Percentiles rank a stretch among this genome's conserved stretches.
phyloP scores from a whole-genome alignment of 2,888 invertebrate genomes.

The Plutella xylostella region DNA sequence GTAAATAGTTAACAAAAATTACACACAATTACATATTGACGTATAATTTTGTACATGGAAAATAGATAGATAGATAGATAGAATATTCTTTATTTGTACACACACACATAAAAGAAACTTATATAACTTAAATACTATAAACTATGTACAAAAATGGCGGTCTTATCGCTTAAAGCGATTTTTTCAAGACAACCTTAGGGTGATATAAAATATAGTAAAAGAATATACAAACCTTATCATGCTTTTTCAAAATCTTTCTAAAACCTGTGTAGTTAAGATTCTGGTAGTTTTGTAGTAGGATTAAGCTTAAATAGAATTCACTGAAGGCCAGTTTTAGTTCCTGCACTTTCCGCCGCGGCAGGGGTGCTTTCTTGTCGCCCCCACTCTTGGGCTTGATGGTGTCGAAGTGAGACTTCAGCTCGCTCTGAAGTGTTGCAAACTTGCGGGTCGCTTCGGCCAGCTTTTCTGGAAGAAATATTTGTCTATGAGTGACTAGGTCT shows the following conservation, averaged over 20 bases:
- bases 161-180: too few relatives aligned
- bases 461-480: constrained; percentile 80
- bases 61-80: too few relatives aligned
- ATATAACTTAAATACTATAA: too few relatives aligned
- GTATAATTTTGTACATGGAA: too few relatives aligned
- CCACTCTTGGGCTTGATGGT: constrained; percentile 59
- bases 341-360: constrained; percentile 83
- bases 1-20: too few relatives aligned
- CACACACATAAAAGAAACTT: too few relatives aligned
- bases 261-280: constrained; percentile 99
- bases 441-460: constrained; percentile 97
- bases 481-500: too few relatives aligned
- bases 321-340: constrained; percentile 98
- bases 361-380: constrained; percentile 56
- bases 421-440: constrained; percentile 89
- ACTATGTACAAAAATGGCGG: too few relatives aligned
- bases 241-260: constrained; percentile 98
- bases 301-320: constrained; percentile 97
- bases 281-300: constrained; percentile 97
- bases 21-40: too few relatives aligned
- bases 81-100: too few relatives aligned
- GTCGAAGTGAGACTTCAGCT: constrained; percentile 77
- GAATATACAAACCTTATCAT: constrained; percentile 95
- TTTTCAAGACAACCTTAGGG: too few relatives aligned
- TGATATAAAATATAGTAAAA: too few relatives aligned